Conservation (phyloP, 2,888 invertebrate species). For the Dicyrtomina minuta region DNA sequence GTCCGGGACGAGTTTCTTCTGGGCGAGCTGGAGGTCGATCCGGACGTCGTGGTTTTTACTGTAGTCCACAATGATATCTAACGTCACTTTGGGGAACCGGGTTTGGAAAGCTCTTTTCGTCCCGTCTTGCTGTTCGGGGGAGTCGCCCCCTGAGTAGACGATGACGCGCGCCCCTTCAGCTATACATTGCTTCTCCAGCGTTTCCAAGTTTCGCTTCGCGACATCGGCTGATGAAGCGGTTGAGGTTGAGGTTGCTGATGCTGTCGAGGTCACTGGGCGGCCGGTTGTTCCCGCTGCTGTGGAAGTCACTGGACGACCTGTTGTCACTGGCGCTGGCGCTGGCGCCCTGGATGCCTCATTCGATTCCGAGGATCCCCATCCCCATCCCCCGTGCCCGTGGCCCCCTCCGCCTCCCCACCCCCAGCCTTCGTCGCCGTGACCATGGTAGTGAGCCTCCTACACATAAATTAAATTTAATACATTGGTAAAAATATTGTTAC, state of each 20-base stretch:
- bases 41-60: slow-evolving; percentile 21
- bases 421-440: neutral
- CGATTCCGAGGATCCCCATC: no score
- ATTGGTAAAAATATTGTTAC: no score
- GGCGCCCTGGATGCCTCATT: no score
- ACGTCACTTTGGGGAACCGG: neutral
- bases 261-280: no score
- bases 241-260: neutral
- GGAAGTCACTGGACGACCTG: neutral
- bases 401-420: slow-evolving; percentile 1
- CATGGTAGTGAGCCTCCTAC: neutral
- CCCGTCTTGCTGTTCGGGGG: slow-evolving; percentile 10
- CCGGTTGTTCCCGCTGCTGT: no score
- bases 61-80: slow-evolving; percentile 28
- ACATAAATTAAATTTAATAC: no score
- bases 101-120: slow-evolving; percentile 13
- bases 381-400: neutral
- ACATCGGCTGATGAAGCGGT: no score
- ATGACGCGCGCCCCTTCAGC: no score
- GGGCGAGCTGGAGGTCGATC: neutral
- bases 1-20: slow-evolving; percentile 16
- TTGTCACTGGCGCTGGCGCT: no score
- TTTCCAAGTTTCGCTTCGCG: neutral
- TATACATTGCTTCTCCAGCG: slow-evolving; percentile 5
- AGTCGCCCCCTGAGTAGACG: slow-evolving; percentile 32